Evolutionary conservation across 2,888 invertebrate genomes (phyloP).

Genomic region (Watsonalla cultraria): DNA sequence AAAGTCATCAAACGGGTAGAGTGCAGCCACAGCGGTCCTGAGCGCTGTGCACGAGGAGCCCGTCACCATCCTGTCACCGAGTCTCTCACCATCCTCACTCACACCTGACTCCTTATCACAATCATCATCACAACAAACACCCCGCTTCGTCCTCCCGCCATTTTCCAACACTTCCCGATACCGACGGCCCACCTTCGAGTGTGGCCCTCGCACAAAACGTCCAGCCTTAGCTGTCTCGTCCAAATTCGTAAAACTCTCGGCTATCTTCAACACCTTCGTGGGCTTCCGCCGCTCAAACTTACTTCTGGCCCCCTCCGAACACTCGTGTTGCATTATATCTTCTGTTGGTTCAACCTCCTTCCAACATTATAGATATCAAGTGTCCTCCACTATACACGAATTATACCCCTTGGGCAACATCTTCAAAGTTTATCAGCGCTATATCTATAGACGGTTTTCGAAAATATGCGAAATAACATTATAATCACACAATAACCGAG

Average conservation of each 20-base stretch:
- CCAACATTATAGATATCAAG: slow-evolving; percentile 64
- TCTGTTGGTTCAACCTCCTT: slow-evolving; percentile 65
- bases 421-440: slow-evolving; percentile 38
- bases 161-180: slow-evolving; percentile 51
- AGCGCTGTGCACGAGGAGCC: slow-evolving; percentile 91
- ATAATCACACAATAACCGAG: slow-evolving; percentile 58
- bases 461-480: slow-evolving; percentile 66
- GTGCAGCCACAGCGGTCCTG: slow-evolving; percentile 92
- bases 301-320: slow-evolving; percentile 57
- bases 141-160: slow-evolving; percentile 53
- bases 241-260: slow-evolving; percentile 75
- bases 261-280: slow-evolving; percentile 74
- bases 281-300: slow-evolving; percentile 71
- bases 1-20: slow-evolving; percentile 96
- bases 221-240: slow-evolving; percentile 71
- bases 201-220: slow-evolving; percentile 66
- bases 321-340: slow-evolving; percentile 76
- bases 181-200: slow-evolving; percentile 59
- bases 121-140: slow-evolving; percentile 69
- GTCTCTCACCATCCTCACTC: slow-evolving; percentile 68
- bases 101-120: slow-evolving; percentile 74
- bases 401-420: slow-evolving; percentile 48
- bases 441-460: slow-evolving; percentile 54
- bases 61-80: slow-evolving; percentile 66
- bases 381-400: slow-evolving; percentile 51